phyloP scores from a whole-genome alignment of 2,888 invertebrate genomes.

The Allygus modestus region DNA sequence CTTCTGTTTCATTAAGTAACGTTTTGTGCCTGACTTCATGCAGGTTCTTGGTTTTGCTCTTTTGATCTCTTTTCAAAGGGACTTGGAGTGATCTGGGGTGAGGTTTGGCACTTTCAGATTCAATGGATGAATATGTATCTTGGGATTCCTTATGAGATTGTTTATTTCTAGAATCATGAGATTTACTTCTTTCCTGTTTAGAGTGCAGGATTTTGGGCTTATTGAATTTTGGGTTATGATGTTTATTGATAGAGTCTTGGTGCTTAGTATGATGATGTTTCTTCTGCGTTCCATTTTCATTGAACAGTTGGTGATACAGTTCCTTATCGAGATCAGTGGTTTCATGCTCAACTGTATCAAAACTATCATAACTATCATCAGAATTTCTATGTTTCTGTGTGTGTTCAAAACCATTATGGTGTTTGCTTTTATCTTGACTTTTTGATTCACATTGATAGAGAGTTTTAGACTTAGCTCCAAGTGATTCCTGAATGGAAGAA shows the following conservation, averaged over 20 bases:
- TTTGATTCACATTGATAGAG: not conserved
- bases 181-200: not conserved
- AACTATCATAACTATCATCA: constrained; percentile 28
- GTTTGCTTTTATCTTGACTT: not conserved
- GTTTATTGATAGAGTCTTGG: not conserved
- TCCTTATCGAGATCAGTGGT: constrained; percentile 23
- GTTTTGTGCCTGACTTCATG: not conserved
- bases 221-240: not conserved
- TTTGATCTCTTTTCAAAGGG: not conserved
- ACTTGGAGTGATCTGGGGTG: not conserved
- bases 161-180: too few species aligned
- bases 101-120: not conserved
- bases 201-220: not conserved
- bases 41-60: not conserved
- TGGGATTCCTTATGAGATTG: not conserved
- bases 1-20: not conserved
- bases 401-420: not conserved
- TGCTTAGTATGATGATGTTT: not conserved
- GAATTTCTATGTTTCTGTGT: not conserved
- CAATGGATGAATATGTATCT: not conserved
- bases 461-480: not conserved
- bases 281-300: not conserved
- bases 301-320: not conserved
- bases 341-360: constrained; percentile 25
- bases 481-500: not conserved